Base-by-base conservation (phyloP, 2,888 invertebrate genomes). In the Xylota segnis region DNA sequence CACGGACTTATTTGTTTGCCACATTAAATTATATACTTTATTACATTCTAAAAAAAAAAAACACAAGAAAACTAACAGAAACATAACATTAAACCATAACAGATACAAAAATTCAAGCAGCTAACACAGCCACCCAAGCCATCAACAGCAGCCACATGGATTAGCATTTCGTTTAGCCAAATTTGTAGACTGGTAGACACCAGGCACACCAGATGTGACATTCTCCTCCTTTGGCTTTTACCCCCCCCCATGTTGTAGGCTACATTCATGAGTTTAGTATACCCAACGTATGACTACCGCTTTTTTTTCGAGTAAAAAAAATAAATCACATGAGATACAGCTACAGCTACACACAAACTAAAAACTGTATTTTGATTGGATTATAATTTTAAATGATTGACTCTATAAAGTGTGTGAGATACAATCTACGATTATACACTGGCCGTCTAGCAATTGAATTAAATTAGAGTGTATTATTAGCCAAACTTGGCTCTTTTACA, bases 301-400 rank as follows among this genome's bases (percentile, higher is more conserved):
- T 32, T 72, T 52, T 63, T 78, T 72, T 52, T 63, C 71, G 29
- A 58, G 37, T 65, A 32, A 43, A 18, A 76, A 32, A 71, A 59
- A 32, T n/a, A 12, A 58, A 56, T 10, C 16, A 66, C 3, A 63
- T 14, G 10, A 52, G 16, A 32, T 63, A 43, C 43, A 56, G 70
- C 56, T 63, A 43, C 43, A 56, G 70, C 56, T 47, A 65, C 43
- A 37, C 12, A 59, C 23, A 5, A 65, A 32, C 29, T 37, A 29
- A 61, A 83, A 77, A 74, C 74, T 54, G 72, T 78, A 78, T 83
- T 74, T 74, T 78, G 68, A 83, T 79, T 79, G 71, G 79, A 84
- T 84, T 84, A 84, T 84, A 84, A 84, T 84, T 84, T 79, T 52
- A 79, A 81, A 84, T 84, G 70, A 79, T 84, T 76, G 79, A 59